Evolutionary conservation across 1,140 invertebrate species (phyloP), one percentile per base, ranked within the genome.

Genomic region (Euwallacea similis): DNA sequence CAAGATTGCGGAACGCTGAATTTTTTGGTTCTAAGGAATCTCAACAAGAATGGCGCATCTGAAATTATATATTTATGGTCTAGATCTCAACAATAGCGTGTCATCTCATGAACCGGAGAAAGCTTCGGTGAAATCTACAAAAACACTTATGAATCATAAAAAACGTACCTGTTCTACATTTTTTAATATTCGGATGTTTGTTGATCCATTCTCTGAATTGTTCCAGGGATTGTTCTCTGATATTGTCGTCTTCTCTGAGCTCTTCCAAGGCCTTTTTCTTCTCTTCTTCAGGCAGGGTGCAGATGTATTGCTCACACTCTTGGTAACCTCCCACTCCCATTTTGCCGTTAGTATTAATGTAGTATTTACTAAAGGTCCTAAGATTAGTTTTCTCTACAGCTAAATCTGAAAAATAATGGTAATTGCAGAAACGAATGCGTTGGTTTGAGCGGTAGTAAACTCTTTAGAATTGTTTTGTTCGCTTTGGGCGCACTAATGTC

Each of bases 1-100:
- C 93, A 92, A 0, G 94, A 91, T 76, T 91, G 85, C 0, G 91
- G 91, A 11, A 96, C 86, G 47, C 91, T 91, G 79, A 93, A 95
- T 79, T 96, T 95, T 79, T 93, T 92, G 2, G 91, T 92, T 11
- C 93, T 86, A 0, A 96, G 85, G 77, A 96, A 96, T 53, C 93
- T 86, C 13, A 95, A 82, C 10, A 96, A 85, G 78, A 95, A 96
- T 8, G 88, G 84, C 0, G 89, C 81, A 81, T 95, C 91, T 84
- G 81, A 15, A 72, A 72, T 44, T 13, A 16, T 9, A 56, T 56
- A 50, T 33, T 33, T 33, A 33, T 13, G 43, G 7, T 33, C 9
- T 44, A 66, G 41, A 55, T 13, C 9, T 13, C 2, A 56, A 56
- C 16, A 56, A 65, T 50, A 50, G 9, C 46, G 13, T 33, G 21